Base-by-base conservation (phyloP, 2,888 invertebrate genomes). In the Brachyptera putata region DNA sequence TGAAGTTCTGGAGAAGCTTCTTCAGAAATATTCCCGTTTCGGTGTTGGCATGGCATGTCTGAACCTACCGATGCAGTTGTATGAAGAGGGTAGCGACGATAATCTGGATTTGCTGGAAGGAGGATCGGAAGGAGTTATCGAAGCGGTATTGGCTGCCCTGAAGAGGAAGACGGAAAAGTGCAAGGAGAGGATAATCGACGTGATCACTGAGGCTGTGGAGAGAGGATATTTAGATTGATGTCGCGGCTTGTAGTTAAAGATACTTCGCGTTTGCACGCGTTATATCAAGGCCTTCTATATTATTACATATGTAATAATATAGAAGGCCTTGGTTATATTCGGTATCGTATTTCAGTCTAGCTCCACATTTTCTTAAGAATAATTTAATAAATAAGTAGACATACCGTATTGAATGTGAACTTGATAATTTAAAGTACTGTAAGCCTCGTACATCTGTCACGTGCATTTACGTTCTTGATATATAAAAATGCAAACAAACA, bases 1-100 rank as follows among this genome's bases (percentile, higher is more conserved):
- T 72, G 71, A 78, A 0, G 68, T 72, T 11, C 36, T 58, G 49
- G 58, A 48, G 24, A 14, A 16, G 30, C 18, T 49, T 18, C 30
- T 58, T 5, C 25, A 21, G 18, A 58, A 18, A 58, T 58, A 49
- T 39, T 24, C 30, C 7, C 25, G 25, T 34, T 58, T 41, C 16
- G 58, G 18, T 9, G 34, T 58, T n/a, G 34, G 34, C 21, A 58
- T 22, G 36, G 58, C 58, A 1, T 49, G 43, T 16, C 16, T 58
- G n/a, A 58, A 49, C 37, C 16, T 58, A n/a, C 57, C 57, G 21
- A 21, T 48, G 11, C 49, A 48, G 25, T 13, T 48, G 36, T 18
- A 36, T 24, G 58, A 49, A 21, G 18, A 3, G 7, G 57, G 26
- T 2, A 16, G 26, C 14, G 21, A 21, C 34, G 53, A 16, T 18